phyloP scores from a whole-genome alignment of 2,888 invertebrate genomes.

The Oxystoma pomonae region DNA sequence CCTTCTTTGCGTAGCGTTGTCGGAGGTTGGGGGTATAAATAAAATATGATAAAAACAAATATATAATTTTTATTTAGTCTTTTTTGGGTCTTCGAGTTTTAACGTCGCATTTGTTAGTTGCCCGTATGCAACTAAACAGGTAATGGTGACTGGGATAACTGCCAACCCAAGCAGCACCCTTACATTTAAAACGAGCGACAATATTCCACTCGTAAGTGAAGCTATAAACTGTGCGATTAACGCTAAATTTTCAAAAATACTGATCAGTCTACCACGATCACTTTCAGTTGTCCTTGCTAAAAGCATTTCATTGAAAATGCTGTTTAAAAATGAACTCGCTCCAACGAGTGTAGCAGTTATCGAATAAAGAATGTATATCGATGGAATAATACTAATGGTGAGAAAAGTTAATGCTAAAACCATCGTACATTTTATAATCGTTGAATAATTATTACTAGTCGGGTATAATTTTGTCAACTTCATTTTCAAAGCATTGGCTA shows the following conservation, averaged over 20 bases:
- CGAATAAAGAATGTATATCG: conserved; percentile 11
- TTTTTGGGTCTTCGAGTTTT: background rate
- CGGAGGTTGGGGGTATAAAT: too few relatives aligned
- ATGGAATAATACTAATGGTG: conserved; percentile 13
- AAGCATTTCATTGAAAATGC: conserved; percentile 19
- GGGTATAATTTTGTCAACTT: conserved; percentile 18
- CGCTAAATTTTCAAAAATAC: conserved; percentile 23
- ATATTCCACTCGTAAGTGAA: conserved; percentile 21
- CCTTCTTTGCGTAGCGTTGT: too few relatives aligned
- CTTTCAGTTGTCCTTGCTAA: conserved; percentile 16
- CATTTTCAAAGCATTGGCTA: conserved; percentile 20
- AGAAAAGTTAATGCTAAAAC: conserved; percentile 14
- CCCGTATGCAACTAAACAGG: conserved; percentile 12
- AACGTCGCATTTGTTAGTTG: conserved; percentile 14
- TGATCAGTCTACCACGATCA: conserved; percentile 26
- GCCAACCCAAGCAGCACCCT: conserved; percentile 13
- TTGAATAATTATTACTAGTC: conserved; percentile 11
- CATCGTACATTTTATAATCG: conserved; percentile 17
- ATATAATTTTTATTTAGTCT: too few relatives aligned
- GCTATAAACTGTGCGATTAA: conserved; percentile 19
- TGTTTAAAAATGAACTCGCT: conserved; percentile 18
- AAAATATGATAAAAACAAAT: too few relatives aligned
- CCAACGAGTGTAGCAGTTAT: conserved; percentile 14
- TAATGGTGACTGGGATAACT: conserved; percentile 13
- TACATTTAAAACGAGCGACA: conserved; percentile 19